Conservation (phyloP, 2,113 vertebrate genomes). For the Brachypteracias leptosomus region DNA sequence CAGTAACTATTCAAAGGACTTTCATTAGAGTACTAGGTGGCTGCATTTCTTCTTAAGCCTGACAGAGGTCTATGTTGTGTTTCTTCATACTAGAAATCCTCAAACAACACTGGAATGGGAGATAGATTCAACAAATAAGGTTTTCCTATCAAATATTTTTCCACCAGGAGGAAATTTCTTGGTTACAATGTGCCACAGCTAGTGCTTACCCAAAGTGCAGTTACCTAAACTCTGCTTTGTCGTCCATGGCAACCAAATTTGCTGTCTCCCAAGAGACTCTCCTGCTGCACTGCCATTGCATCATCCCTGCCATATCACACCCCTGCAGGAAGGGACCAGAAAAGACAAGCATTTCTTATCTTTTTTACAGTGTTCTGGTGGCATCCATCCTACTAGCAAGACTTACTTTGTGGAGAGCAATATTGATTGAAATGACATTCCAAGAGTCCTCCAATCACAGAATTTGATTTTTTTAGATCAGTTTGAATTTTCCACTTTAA, state of each 20-base stretch:
- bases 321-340: background rate
- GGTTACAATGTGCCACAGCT: background rate
- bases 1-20: background rate
- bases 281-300: accelerated
- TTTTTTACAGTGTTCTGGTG: background rate
- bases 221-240: background rate
- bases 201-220: background rate
- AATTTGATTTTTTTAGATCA: background rate
- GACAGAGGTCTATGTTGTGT: background rate
- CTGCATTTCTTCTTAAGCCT: background rate
- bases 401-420: background rate
- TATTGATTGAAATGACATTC: background rate
- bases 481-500: background rate
- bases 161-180: background rate
- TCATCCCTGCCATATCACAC: background rate
- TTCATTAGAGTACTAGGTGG: background rate
- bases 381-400: background rate
- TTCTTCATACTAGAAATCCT: background rate
- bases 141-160: background rate
- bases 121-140: background rate
- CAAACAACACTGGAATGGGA: background rate
- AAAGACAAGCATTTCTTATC: background rate
- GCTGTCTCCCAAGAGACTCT: background rate
- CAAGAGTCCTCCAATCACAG: background rate
- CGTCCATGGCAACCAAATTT: background rate